Evolutionary conservation across 1,140 invertebrate genomes (phyloP).

Genomic region (Pararge aegeria): DNA sequence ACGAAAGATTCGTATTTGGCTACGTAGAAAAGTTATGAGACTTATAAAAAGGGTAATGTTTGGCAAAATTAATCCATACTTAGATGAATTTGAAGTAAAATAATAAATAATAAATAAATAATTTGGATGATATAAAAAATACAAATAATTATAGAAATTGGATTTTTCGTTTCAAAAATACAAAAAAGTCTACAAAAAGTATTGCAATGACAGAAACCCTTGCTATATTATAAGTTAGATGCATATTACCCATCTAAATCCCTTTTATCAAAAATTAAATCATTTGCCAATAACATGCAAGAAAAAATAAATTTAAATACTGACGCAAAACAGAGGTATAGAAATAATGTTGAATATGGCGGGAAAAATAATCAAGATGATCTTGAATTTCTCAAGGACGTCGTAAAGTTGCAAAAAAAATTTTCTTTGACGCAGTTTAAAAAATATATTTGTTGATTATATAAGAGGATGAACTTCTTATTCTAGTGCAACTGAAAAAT

Average conservation of each 20-base stretch:
- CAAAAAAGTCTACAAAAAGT: conserved; percentile 26
- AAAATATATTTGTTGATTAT: conserved; percentile 35
- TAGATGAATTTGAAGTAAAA: no score
- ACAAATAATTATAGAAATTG: no score
- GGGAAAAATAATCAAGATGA: conserved; percentile 21
- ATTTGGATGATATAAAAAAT: conserved; percentile 19
- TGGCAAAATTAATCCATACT: conserved; percentile 26
- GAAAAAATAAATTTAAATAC: conserved; percentile 27
- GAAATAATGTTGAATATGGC: conserved; percentile 15
- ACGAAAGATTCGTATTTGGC: conserved; percentile 30
- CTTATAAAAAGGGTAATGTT: conserved; percentile 35
- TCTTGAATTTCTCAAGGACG: not conserved
- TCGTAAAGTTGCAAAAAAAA: conserved; percentile 20
- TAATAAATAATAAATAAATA: no score
- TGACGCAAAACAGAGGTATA: conserved; percentile 18
- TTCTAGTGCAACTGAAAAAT: conserved; percentile 2
- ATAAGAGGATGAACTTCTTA: conserved; percentile 25
- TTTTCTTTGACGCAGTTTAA: conserved; percentile 20
- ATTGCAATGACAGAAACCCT: conserved; percentile 26
- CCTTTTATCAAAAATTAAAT: conserved; percentile 15
- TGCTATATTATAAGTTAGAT: conserved; percentile 18
- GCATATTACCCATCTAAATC: conserved; percentile 19
- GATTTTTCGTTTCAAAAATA: conserved; percentile 27
- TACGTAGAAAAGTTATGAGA: conserved; percentile 33
- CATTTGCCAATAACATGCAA: conserved; percentile 23